Conservation (phyloP, 2,888 invertebrate genomes). For the Pterostichus niger region DNA sequence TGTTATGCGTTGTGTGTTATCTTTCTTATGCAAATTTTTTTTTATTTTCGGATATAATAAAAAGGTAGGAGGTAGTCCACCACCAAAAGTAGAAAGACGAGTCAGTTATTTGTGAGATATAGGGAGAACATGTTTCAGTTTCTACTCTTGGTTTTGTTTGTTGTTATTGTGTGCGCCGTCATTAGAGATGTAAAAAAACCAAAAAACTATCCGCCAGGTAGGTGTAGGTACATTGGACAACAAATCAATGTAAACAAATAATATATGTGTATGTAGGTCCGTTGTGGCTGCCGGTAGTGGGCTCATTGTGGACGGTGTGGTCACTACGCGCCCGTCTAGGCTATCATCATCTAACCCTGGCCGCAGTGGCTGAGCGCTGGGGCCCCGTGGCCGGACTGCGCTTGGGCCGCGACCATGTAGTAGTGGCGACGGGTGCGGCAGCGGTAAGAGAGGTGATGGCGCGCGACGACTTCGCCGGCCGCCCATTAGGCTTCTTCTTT, state of each 20-base stretch:
- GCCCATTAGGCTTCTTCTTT: conserved; percentile 86
- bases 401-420: conserved; percentile 81
- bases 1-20: conserved; percentile 1
- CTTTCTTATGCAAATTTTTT: conserved; percentile 53
- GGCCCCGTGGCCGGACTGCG: conserved; percentile 85
- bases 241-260: not conserved
- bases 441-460: conserved; percentile 82
- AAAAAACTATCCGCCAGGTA: conserved; percentile 79
- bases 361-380: conserved; percentile 76
- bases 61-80: conserved; percentile 13
- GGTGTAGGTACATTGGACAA: too few relatives aligned
- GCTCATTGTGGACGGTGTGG: conserved; percentile 77
- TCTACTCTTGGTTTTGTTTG: conserved; percentile 68
- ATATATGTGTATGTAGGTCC: conserved; percentile 77
- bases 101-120: not conserved
- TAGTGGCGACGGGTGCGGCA: conserved; percentile 82
- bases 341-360: conserved; percentile 82
- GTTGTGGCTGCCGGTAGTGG: conserved; percentile 79
- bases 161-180: conserved; percentile 68
- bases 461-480: conserved; percentile 83
- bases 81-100: not conserved
- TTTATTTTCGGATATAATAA: conserved; percentile 35
- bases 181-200: conserved; percentile 75
- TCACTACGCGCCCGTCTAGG: conserved; percentile 74
- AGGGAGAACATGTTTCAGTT: conserved; percentile 18